phyloP scores from a whole-genome alignment of 2,888 invertebrate genomes.

The Gisinianus flammeolus region DNA sequence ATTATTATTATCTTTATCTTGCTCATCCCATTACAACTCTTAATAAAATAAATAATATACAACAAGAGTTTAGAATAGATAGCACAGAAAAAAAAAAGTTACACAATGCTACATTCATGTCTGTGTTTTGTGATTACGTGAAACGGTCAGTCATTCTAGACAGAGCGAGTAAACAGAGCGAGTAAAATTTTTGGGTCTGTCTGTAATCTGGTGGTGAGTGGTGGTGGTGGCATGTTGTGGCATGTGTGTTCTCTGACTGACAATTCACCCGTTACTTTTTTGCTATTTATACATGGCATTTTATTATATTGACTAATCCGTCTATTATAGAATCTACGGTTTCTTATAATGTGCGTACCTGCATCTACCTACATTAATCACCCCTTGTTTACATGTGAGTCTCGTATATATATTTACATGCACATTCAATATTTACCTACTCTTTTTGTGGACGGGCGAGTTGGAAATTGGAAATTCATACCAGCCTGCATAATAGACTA shows the following conservation, averaged over 20 bases:
- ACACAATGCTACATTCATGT: too few relatives aligned
- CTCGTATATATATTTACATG: too few relatives aligned
- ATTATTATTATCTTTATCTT: neutral
- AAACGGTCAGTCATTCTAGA: conserved; percentile 26
- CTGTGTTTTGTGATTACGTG: neutral
- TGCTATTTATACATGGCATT: neutral
- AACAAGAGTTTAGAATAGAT: neutral
- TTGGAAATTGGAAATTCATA: too few relatives aligned
- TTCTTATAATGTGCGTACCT: neutral
- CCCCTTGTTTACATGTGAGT: too few relatives aligned
- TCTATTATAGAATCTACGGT: neutral
- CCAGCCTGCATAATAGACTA: too few relatives aligned
- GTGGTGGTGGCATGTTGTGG: neutral
- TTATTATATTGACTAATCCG: neutral
- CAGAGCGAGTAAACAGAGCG: conserved; percentile 23
- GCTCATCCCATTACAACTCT: neutral
- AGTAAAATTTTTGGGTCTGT: neutral
- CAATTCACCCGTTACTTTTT: too few relatives aligned
- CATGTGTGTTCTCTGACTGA: too few relatives aligned
- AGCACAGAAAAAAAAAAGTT: neutral
- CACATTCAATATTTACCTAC: too few relatives aligned
- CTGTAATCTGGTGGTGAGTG: neutral
- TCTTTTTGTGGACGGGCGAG: too few relatives aligned
- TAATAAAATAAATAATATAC: neutral
- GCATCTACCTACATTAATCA: neutral